These are phyloP conservation scores for Nipponacmea schrenckii DNA, from an alignment of 2,888 invertebrate species.

Conservation along the genomic window DNA sequence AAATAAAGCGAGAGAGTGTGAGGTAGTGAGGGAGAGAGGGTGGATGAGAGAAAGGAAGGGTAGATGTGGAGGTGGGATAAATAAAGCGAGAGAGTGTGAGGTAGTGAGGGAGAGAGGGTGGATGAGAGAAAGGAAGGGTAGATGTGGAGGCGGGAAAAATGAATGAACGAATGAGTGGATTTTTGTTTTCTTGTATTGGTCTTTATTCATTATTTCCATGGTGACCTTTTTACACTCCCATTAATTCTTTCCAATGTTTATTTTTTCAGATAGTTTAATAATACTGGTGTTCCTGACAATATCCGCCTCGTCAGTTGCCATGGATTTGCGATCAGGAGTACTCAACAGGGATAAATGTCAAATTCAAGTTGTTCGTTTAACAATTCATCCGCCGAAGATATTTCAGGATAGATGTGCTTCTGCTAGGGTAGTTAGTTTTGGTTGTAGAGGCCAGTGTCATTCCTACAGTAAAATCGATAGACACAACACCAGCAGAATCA, in stretches of 20 bases:
- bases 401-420: conserved; percentile 11
- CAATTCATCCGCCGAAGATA: conserved; percentile 16
- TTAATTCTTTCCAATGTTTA: neutral
- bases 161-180: too few relatives aligned
- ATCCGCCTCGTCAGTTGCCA: neutral
- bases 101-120: too few relatives aligned
- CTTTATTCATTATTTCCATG: too few relatives aligned
- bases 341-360: conserved; percentile 10
- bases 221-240: too few relatives aligned
- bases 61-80: too few relatives aligned
- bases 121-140: too few relatives aligned
- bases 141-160: too few relatives aligned
- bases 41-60: too few relatives aligned
- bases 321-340: neutral
- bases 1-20: too few relatives aligned
- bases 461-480: conserved; percentile 21
- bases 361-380: conserved; percentile 9
- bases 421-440: conserved; percentile 6
- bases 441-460: conserved; percentile 15
- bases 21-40: too few relatives aligned
- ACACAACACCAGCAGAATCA: conserved; percentile 14
- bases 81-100: too few relatives aligned
- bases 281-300: neutral
- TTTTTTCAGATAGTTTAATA: conserved; percentile 1
- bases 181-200: too few relatives aligned